phyloP scores from a whole-genome alignment of 2,888 invertebrate species.

The Ecliptopera silaceata region DNA sequence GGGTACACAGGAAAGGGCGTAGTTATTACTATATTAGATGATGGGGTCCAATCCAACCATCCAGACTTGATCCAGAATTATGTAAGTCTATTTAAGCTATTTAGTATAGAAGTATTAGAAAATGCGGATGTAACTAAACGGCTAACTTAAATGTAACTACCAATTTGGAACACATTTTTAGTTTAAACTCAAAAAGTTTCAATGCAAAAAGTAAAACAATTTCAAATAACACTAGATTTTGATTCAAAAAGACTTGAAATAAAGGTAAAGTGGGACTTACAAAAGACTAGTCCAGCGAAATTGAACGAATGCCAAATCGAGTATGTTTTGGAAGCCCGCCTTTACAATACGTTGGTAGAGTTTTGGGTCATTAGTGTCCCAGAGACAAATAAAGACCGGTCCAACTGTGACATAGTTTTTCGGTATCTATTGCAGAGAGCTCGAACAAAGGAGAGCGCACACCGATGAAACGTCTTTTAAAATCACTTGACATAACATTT shows the following conservation, averaged over 20 bases:
- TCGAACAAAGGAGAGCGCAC: too few relatives aligned
- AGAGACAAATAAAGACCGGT: background rate
- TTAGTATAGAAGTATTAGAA: too few relatives aligned
- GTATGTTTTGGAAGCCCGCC: background rate
- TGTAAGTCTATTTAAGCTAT: too few relatives aligned
- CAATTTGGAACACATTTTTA: too few relatives aligned
- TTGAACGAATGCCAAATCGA: constrained; percentile 4
- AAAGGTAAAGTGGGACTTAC: background rate
- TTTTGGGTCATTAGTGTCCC: background rate
- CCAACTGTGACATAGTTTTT: background rate
- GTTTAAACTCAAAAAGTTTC: too few relatives aligned
- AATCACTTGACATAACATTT: too few relatives aligned
- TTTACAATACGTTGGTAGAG: constrained; percentile 1
- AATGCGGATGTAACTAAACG: too few relatives aligned
- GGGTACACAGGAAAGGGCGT: constrained; percentile 98
- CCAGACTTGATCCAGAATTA: constrained; percentile 96
- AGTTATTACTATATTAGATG: constrained; percentile 98
- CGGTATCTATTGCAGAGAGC: too few relatives aligned
- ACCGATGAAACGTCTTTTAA: too few relatives aligned
- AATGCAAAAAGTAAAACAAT: too few relatives aligned
- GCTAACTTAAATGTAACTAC: too few relatives aligned
- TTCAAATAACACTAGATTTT: too few relatives aligned
- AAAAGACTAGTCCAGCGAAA: background rate
- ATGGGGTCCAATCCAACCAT: constrained; percentile 98
- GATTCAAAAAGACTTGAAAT: background rate